Base-by-base conservation (phyloP, 1,140 invertebrate species). In the Proales similis region DNA sequence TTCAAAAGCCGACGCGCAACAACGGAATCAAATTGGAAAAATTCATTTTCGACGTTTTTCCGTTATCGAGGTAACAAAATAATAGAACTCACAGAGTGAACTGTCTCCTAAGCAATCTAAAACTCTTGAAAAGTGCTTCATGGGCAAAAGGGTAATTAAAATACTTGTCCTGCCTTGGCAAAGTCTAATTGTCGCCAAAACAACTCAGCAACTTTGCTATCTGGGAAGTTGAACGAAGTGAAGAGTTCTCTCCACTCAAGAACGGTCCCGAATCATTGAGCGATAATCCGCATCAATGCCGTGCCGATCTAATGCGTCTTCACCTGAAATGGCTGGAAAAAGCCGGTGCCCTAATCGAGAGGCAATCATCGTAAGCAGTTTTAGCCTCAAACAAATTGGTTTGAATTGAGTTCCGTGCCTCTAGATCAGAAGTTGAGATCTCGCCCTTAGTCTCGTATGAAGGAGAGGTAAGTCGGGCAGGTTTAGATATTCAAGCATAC, bases 1-100 rank as follows among this genome's bases (percentile, higher is more conserved):
- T 82, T 19, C 76, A 80, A 43, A 85, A 82, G 57, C 92, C 94
- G 0, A 80, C 81, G 0, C 81, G 82, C 68, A 83, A 87, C 0
- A 98, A 98, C 73, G 94, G 93, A 19, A 91, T 98, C 64, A 99
- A 99, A 79, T 86, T 97, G 72, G 95, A 99, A 69, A 98, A 98
- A 77, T 99, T 99, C 75, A 86, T 98, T 2, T 99, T 99, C 72
- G 95, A 99, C 78, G 91, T 96, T 0, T 97, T 99, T 72, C 84
- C 86, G 69, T 93, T 90, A 73, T 81, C 90, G 0, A 81, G 86
- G 73, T 82, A 73, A 72, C 77, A 74, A 63, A 63, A 19, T 36
- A 19, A 22, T 4, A 36, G 9, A 36, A 36, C 14, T 36, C 9
- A 9, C 14, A 36, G 14, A 36, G 9, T 9, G 33, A 36, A 36